Percentiles rank a stretch among this genome's conserved stretches.
Conservation (phyloP, 2,113 vertebrate genomes). For the Narcine bancroftii region DNA sequence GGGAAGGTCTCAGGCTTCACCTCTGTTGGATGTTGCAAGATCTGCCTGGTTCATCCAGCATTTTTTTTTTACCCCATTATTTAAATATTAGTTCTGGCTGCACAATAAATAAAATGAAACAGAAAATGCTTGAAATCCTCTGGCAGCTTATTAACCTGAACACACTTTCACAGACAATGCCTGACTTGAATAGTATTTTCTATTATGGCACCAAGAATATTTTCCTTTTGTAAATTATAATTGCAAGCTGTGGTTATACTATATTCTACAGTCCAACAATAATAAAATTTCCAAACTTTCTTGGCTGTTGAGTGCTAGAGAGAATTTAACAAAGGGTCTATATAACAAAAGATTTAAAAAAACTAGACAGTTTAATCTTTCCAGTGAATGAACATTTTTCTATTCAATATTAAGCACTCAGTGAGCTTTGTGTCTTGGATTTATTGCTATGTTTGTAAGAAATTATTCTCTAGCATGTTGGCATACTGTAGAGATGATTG, state of each 20-base stretch:
- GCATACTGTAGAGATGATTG: no score
- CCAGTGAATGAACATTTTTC: not conserved
- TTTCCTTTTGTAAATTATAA: not conserved
- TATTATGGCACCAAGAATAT: no score
- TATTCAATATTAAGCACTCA: not conserved
- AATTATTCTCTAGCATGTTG: not conserved
- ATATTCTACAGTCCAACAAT: not conserved
- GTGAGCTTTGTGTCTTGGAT: not conserved
- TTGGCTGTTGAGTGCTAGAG: not conserved
- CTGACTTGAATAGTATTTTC: no score
- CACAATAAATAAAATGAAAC: not conserved
- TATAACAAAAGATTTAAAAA: not conserved
- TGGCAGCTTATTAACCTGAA: no score
- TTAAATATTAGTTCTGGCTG: not conserved
- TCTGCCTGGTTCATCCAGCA: no score
- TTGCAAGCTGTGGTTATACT: not conserved
- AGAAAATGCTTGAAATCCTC: no score
- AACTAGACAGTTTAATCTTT: not conserved
- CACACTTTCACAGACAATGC: no score
- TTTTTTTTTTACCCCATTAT: no score
- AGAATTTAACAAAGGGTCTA: not conserved
- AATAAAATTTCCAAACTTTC: not conserved
- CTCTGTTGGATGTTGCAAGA: no score
- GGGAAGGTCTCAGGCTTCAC: no score
- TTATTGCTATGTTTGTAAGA: no score